Evolutionary conservation across 2,113 vertebrate genomes (phyloP).

Genomic region (Sceloporus tristichus): DNA sequence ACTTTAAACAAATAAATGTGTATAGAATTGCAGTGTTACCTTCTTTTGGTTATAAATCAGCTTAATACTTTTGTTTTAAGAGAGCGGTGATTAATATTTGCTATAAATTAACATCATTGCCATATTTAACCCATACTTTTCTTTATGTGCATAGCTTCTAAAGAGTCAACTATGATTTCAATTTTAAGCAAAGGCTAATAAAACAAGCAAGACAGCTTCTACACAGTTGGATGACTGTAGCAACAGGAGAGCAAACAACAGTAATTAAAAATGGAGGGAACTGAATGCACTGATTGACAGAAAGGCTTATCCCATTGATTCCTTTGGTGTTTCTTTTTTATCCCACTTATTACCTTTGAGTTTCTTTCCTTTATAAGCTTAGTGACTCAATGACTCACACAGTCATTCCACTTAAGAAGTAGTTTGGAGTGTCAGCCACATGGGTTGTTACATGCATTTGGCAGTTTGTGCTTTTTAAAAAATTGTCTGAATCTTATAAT

Average conservation of each 20-base stretch:
- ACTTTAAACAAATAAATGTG: no score
- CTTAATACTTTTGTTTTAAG: neutral
- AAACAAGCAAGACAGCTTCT: constrained; percentile 21
- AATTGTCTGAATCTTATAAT: constrained; percentile 29
- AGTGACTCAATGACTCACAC: neutral
- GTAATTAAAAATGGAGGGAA: constrained; percentile 18
- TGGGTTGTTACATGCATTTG: constrained; percentile 8
- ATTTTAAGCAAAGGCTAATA: constrained; percentile 32
- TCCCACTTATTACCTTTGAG: constrained; percentile 1
- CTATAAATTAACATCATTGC: neutral
- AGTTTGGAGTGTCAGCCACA: neutral
- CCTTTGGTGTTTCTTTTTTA: constrained; percentile 15
- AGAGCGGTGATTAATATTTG: neutral
- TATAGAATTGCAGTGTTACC: neutral
- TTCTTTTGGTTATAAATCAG: neutral
- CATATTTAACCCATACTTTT: neutral
- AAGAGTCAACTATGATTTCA: constrained; percentile 14
- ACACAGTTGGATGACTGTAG: constrained; percentile 16
- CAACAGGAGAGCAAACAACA: constrained; percentile 38
- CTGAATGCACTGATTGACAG: constrained; percentile 20
- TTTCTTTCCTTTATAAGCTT: neutral
- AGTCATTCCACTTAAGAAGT: constrained; percentile 19
- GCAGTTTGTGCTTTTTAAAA: neutral
- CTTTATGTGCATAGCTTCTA: neutral
- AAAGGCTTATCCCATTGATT: constrained; percentile 8